Evolutionary conservation across 1,140 invertebrate genomes (phyloP).

Genomic region (Hylyphantes graminicola): DNA sequence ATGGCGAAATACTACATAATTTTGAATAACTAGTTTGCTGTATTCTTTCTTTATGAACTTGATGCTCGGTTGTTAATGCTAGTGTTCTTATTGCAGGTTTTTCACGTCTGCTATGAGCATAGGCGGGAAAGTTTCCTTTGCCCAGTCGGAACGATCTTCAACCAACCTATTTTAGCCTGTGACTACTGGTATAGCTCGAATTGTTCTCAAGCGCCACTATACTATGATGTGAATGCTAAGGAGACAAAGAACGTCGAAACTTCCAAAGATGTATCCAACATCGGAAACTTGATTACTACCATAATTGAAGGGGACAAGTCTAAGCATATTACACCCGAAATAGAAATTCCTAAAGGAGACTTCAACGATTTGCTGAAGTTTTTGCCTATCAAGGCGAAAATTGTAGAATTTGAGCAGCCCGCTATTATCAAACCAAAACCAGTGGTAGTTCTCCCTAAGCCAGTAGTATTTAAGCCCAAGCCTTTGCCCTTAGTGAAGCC

Average conservation of each 20-base stretch:
- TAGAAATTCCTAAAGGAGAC: not conserved
- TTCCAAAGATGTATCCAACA: not conserved
- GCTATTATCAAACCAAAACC: not conserved
- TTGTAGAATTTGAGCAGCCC: conserved; percentile 4
- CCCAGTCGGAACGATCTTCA: conserved; percentile 89
- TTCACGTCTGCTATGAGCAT: conserved; percentile 72
- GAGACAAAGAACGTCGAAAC: not conserved
- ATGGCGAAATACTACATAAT: too few species aligned
- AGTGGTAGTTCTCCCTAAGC: not conserved
- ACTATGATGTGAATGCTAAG: conserved; percentile 21
- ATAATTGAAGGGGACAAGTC: not conserved
- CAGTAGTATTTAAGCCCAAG: not conserved
- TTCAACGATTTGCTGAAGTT: conserved; percentile 24
- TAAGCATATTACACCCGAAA: not conserved
- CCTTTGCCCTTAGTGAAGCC: conserved; percentile 24
- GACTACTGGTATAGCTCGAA: conserved; percentile 63
- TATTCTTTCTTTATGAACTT: too few species aligned
- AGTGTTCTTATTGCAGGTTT: conserved; percentile 43
- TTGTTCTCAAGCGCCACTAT: conserved; percentile 18
- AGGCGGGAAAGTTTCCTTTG: conserved; percentile 86
- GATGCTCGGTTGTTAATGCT: too few species aligned
- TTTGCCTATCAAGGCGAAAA: conserved; percentile 41
- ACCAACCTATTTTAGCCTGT: conserved; percentile 71
- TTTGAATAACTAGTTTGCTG: too few species aligned
- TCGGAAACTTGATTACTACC: not conserved